Evolutionary conservation across 2,797 vertebrate species (phyloP).

Genomic region (Pipistrellus kuhlii): DNA sequence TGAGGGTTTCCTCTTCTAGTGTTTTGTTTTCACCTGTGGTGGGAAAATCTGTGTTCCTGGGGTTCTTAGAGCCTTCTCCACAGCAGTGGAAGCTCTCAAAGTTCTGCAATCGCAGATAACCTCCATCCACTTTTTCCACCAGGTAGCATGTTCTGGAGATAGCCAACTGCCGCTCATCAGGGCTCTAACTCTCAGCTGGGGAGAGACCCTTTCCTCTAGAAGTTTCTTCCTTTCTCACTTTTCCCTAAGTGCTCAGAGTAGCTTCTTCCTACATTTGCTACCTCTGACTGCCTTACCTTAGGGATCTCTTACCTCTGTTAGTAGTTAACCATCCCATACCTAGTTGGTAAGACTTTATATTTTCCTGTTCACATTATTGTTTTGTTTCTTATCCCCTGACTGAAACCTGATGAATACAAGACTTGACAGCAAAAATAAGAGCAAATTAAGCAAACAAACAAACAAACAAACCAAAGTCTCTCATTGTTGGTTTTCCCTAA

Average conservation of each 20-base stretch:
- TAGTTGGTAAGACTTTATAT: not conserved
- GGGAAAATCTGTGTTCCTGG: not conserved
- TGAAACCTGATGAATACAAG: not conserved
- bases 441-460: not conserved
- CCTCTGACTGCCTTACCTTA: not conserved
- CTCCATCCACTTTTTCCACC: not conserved
- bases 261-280: not conserved
- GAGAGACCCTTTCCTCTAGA: not conserved
- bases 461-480: not conserved
- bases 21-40: not conserved
- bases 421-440: not conserved
- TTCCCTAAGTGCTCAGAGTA: not conserved
- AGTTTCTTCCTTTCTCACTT: not conserved
- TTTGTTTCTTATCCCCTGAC: not conserved
- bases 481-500: conserved; percentile 14
- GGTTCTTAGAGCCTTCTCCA: not conserved
- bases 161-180: not conserved
- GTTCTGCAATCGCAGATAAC: not conserved
- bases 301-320: not conserved
- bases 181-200: not conserved
- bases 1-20: not conserved
- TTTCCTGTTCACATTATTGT: not conserved
- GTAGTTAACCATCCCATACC: not conserved
- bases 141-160: not conserved
- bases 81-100: not conserved